phyloP scores from a whole-genome alignment of 2,797 vertebrate genomes.

The Myotis daubentonii region DNA sequence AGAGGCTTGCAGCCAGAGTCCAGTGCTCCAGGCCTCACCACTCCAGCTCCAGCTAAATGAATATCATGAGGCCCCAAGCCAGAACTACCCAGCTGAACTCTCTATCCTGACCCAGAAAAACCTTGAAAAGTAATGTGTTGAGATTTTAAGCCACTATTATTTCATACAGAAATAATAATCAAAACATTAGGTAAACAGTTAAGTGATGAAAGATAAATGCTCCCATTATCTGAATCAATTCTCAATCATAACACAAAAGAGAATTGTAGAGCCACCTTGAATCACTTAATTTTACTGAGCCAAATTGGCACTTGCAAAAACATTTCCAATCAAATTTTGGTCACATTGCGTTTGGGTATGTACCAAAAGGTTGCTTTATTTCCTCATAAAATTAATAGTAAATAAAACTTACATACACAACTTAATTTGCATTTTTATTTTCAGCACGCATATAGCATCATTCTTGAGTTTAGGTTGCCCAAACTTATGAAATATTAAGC shows the following conservation, averaged over 20 bases:
- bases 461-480: neutral
- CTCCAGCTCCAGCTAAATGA: neutral
- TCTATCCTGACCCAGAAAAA: neutral
- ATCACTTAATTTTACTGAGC: neutral
- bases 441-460: neutral
- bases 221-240: neutral
- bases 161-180: neutral
- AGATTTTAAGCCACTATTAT: neutral
- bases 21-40: neutral
- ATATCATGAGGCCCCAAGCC: neutral
- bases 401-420: neutral
- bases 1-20: neutral
- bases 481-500: neutral
- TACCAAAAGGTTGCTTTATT: neutral
- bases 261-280: neutral
- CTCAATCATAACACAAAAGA: neutral
- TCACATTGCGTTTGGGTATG: neutral
- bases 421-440: neutral
- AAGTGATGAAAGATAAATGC: neutral
- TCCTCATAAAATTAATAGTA: neutral
- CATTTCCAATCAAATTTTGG: neutral
- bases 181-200: neutral
- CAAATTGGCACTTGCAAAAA: neutral
- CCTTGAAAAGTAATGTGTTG: neutral
- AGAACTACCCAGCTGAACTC: accelerated